phyloP scores from a whole-genome alignment of 2,888 invertebrate species.

The Erannis defoliaria region DNA sequence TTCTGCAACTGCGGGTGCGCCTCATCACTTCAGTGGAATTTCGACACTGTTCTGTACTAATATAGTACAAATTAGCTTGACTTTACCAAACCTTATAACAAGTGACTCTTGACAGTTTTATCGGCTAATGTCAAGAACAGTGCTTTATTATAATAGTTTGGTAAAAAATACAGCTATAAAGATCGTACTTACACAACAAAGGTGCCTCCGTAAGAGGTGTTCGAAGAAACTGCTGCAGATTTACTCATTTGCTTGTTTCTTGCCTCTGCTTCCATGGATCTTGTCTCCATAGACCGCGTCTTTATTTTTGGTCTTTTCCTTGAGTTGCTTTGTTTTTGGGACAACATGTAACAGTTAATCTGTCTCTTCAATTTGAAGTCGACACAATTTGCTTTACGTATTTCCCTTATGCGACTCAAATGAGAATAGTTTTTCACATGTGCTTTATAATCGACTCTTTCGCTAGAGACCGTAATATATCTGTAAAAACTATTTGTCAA shows the following conservation, averaged over 20 bases:
- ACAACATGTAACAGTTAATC: constrained; percentile 52
- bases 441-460: constrained; percentile 55
- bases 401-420: constrained; percentile 63
- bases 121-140: too few species aligned
- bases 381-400: constrained; percentile 55
- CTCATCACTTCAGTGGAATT: too few species aligned
- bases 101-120: too few species aligned
- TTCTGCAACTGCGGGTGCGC: too few species aligned
- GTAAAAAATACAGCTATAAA: neutral
- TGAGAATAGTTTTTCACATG: constrained; percentile 65
- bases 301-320: constrained; percentile 60
- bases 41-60: too few species aligned
- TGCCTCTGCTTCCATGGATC: constrained; percentile 57
- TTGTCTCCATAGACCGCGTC: constrained; percentile 57
- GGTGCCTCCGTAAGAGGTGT: constrained; percentile 68
- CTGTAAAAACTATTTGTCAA: constrained; percentile 81
- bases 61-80: too few species aligned
- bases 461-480: constrained; percentile 72
- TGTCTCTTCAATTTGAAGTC: constrained; percentile 38
- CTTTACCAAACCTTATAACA: too few species aligned
- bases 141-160: too few species aligned
- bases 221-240: constrained; percentile 55
- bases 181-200: constrained; percentile 69
- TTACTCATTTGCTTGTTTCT: constrained; percentile 70
- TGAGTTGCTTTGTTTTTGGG: constrained; percentile 55